Percentiles rank a stretch among this genome's conserved stretches.
Evolutionary conservation across 2,113 vertebrate species (phyloP).

Genomic region (Sylvilagus bachmani): DNA sequence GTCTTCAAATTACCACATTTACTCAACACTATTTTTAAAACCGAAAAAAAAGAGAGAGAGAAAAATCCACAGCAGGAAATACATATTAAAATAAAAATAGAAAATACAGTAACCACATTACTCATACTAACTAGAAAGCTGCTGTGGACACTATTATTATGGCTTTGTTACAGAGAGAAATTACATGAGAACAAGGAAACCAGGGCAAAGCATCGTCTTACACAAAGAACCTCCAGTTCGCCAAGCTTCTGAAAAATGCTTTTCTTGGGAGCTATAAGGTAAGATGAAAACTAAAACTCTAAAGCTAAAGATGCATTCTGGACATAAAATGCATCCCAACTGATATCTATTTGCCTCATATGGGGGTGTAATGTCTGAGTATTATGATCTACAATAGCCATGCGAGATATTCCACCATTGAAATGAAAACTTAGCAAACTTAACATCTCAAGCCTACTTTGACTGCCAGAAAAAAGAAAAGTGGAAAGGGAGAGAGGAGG

Average conservation of each 20-base stretch:
- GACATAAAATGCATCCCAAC: not conserved
- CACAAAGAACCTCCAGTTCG: slow-evolving; percentile 28
- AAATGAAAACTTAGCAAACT: not conserved
- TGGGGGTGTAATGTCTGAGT: not conserved
- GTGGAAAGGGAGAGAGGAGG: not conserved
- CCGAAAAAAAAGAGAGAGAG: slow-evolving; percentile 5
- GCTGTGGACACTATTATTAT: slow-evolving; percentile 72
- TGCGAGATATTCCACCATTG: not conserved
- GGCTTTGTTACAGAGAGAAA: slow-evolving; percentile 73
- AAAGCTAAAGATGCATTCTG: not conserved
- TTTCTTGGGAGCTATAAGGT: not conserved
- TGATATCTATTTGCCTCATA: not conserved
- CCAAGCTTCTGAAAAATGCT: not conserved
- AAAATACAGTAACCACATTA: slow-evolving; percentile 79
- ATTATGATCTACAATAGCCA: not conserved
- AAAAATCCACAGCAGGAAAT: slow-evolving; percentile 60
- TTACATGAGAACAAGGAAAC: slow-evolving; percentile 63
- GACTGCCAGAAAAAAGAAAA: not conserved
- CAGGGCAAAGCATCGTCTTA: slow-evolving; percentile 48
- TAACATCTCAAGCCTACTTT: not conserved
- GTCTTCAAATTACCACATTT: slow-evolving; percentile 58
- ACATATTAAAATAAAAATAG: slow-evolving; percentile 79
- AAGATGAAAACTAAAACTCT: not conserved
- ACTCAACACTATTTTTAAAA: slow-evolving; percentile 74
- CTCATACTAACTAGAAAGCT: slow-evolving; percentile 78